Base-by-base conservation (phyloP, 1,140 invertebrate species). In the Calliopsis andreniformis region DNA sequence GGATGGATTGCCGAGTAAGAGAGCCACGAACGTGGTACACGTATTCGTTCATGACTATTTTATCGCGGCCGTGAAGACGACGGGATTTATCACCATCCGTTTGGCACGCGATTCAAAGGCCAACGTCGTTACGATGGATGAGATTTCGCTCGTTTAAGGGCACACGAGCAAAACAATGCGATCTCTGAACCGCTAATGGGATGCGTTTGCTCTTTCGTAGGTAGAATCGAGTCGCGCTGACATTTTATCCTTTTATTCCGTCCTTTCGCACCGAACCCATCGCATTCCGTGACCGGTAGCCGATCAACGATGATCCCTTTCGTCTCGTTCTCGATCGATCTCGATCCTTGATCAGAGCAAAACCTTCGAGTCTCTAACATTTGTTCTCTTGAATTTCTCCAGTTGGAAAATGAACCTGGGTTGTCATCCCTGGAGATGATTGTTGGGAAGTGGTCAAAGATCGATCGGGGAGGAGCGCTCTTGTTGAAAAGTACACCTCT, bases 171-270 rank as follows among this genome's bases (percentile, higher is more conserved):
- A 39, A 86, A 84, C 83, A 84, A 86, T 81, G 76, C 79, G 87
- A 89, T 89, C 89, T 89, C 72, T 87, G 85, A 87, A 89, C 87
- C 84, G 88, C 85, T 87, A 88, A 89, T 87, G 85, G 86, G 88
- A 89, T 90, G 84, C 88, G 84, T 87, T 87, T 82, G 83, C 83
- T 87, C 83, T 84, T 80, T 88, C 62, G 68, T 83, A 67, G 80
- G 70, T 73, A 68, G 71, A 67, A 43, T 51, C 55, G 61, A 62
- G 79, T 63, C 66, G 69, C 68, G 87, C 76, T 89, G 87, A 88
- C 88, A 89, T 90, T 83, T 83, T 66, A 71, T 49, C 73, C 64
- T 76, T 53, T 68, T 61, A 78, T 87, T 87, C 86, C 77, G 70
- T 78, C 39, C 67, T 78, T 82, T 47, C 56, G 55, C 23, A 90